Base-by-base conservation (phyloP, 1,140 invertebrate species). In the Phortica variegata region DNA sequence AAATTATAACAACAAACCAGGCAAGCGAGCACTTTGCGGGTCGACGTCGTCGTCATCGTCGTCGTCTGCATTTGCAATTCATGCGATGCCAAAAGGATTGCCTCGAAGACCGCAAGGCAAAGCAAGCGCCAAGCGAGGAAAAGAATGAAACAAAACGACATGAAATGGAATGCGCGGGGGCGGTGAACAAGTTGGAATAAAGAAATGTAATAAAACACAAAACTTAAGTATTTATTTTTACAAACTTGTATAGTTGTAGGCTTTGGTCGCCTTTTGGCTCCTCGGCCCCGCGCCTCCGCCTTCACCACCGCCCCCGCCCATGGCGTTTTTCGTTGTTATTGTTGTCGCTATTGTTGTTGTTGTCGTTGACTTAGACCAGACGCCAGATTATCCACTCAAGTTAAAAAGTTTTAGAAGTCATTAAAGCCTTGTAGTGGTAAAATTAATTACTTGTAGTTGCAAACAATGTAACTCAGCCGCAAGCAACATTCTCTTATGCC, bases 401-500 rank as follows among this genome's bases (percentile, higher is more conserved):
- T 61, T 70, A 65, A 69, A 71, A 68, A 68, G 55, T 72, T 65
- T 65, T 69, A 72, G 65, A 62, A 73, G 69, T 73, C 69, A 73
- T 73, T 73, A 73, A 73, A 73, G 58, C 61, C 69, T 73, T 73
- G 69, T 73, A 73, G 69, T 73, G 69, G 69, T 73, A 69, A 73
- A 73, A 73, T 73, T 73, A 73, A 73, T 73, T 73, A 73, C 69
- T 73, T 73, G 69, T 73, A 73, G 69, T 73, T 73, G 65, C 59
- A 65, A 69, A 69, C 69, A 73, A 72, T 73, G 65, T 73, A 60
- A 58, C 68, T 54, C 59, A 57, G 69, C 68, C 63, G 61, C 68
- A 65, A 69, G 65, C 65, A 69, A 61, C 60, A 56, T 69, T 68
- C 60, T 57, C 65, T 60, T 59, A 56, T 54, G 52, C 5, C 40